Base-by-base conservation (phyloP, 2,888 invertebrate species). In the Zaprionus lineosus region DNA sequence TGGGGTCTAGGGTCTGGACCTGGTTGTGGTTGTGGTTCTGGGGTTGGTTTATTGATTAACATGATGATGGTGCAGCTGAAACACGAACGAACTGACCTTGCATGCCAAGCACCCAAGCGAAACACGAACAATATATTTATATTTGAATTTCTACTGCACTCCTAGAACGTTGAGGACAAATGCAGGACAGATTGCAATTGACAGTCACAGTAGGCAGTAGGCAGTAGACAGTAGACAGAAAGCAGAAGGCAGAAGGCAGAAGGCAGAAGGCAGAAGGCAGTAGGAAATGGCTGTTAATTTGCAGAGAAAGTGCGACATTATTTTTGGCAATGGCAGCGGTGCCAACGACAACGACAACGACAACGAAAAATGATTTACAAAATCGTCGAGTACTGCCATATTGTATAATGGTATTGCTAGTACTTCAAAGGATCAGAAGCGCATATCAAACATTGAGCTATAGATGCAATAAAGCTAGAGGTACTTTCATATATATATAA, bases 221-320 rank as follows among this genome's bases (percentile, higher is more conserved):
- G 36, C 39, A 36, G 29, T 24, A 19, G 41, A 33, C 41, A 36
- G 26, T 15, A 48, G 19, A 8, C 28, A 31, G 1, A 39, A 16
- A n/a, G 7, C 1, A 34, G 9, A 21, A 18, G 16, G 7, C 19
- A 19, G 5, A 19, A 19, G 3, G 19, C 6, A 24, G 2, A 24
- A 36, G 29, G 15, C 18, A 37, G 29, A 53, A 69, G 57, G 36
- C 39, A 36, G 29, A 28, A 19, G 41, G 36, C 41, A 52, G 41
- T 18, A 50, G 72, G n/a, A n/a, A n/a, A n/a, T n/a, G n/a, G n/a
- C n/a, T n/a, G 79, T 73, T 79, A 76, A 79, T 79, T 81, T 81
- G 81, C 81, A 79, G 81, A 74, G 24, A 48, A 47, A 60, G 52
- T 37, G 43, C 46, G 43, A 43, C 39, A 57, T 15, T 26, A n/a